Evolutionary conservation across 2,888 invertebrate species (phyloP).

Genomic region (Drosophila falleni): DNA sequence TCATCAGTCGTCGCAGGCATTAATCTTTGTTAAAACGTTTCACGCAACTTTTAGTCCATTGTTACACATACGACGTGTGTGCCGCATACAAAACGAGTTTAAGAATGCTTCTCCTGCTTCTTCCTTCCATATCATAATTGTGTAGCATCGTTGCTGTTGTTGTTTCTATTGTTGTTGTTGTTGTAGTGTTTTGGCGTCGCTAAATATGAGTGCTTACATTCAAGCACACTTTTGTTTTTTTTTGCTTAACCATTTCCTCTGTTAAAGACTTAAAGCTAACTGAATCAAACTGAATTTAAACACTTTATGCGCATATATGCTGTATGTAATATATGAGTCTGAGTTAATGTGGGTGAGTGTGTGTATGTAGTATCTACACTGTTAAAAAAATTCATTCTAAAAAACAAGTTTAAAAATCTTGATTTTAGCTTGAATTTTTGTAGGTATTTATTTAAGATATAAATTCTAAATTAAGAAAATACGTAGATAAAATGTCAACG

Average conservation of each 20-base stretch:
- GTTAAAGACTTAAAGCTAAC: slow-evolving; percentile 64
- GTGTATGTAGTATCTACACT: not conserved
- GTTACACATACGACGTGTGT: slow-evolving; percentile 75
- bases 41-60: slow-evolving; percentile 74
- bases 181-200: slow-evolving; percentile 44
- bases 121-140: slow-evolving; percentile 64
- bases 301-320: slow-evolving; percentile 44
- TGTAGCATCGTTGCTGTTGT: slow-evolving; percentile 31
- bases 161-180: slow-evolving; percentile 18
- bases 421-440: no score
- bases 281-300: slow-evolving; percentile 45
- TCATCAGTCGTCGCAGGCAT: slow-evolving; percentile 81
- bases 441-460: no score
- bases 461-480: no score
- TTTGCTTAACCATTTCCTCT: slow-evolving; percentile 72
- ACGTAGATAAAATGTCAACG: no score
- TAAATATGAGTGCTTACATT: slow-evolving; percentile 53
- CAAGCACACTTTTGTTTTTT: slow-evolving; percentile 69
- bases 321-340: not conserved
- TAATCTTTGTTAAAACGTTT: slow-evolving; percentile 82
- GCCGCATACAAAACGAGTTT: slow-evolving; percentile 71
- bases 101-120: slow-evolving; percentile 25
- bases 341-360: not conserved
- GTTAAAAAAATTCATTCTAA: no score
- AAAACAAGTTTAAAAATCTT: no score